Percentiles rank a stretch among this genome's conserved stretches.
Conservation (phyloP, 1,140 invertebrate genomes). For the Leptopilina clavipes region DNA sequence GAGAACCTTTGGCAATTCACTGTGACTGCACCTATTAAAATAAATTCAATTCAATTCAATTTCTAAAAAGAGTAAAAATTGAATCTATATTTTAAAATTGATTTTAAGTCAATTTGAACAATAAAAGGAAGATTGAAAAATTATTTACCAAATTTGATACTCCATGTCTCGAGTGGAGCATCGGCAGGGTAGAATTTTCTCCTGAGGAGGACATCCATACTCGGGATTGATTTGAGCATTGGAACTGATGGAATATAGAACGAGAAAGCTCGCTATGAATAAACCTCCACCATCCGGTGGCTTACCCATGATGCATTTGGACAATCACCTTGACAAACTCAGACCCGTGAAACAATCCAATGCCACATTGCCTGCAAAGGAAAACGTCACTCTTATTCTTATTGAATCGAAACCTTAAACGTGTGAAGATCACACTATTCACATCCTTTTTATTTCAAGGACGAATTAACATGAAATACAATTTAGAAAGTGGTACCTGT, state of each 20-base stretch:
- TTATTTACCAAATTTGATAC: constrained; percentile 81
- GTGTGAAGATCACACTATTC: constrained; percentile 21
- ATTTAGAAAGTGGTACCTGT: not conserved
- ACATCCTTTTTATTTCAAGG: not conserved
- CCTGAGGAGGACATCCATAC: constrained; percentile 78
- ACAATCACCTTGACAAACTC: constrained; percentile 47
- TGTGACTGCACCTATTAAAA: constrained; percentile 86
- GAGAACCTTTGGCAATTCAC: constrained; percentile 84
- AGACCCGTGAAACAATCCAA: constrained; percentile 38
- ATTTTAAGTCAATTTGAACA: not conserved
- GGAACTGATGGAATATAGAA: constrained; percentile 49
- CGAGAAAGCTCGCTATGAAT: constrained; percentile 56
- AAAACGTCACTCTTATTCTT: constrained; percentile 50
- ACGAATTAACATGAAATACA: constrained; percentile 23
- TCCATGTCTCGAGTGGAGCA: constrained; percentile 80
- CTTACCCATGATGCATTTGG: constrained; percentile 71
- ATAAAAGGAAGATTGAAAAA: not conserved
- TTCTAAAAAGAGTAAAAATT: too few relatives aligned
- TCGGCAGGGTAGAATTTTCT: constrained; percentile 81
- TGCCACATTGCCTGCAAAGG: constrained; percentile 53
- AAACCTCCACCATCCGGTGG: constrained; percentile 65
- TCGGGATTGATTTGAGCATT: constrained; percentile 61
- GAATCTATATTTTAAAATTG: too few relatives aligned
- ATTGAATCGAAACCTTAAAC: constrained; percentile 39
- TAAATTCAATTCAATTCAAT: too few relatives aligned